Evolutionary conservation across 2,113 vertebrate species (phyloP).

Genomic region (Ovibos moschatus): DNA sequence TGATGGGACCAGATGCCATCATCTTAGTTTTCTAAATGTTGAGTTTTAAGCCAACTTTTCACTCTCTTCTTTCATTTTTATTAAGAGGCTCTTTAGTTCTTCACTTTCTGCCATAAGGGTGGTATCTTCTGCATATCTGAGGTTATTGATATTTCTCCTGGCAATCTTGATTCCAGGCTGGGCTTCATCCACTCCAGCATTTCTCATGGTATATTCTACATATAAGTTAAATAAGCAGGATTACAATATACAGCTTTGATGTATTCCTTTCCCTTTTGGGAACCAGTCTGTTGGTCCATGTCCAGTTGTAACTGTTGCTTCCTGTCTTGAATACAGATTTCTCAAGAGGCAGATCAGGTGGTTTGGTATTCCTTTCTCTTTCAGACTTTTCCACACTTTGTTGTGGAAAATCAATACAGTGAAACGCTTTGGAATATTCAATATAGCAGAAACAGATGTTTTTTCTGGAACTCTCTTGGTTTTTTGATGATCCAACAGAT

Average conservation of each 20-base stretch:
- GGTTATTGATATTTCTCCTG: not conserved
- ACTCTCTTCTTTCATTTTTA: not conserved
- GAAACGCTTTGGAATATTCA: not conserved
- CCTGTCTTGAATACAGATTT: not conserved
- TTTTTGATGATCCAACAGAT: not conserved
- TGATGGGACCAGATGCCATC: not conserved
- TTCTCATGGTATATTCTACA: not conserved
- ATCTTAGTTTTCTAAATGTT: not conserved
- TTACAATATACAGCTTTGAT: not conserved
- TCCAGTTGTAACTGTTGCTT: not conserved
- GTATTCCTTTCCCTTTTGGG: not conserved
- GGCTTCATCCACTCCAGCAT: not conserved
- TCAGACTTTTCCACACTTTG: not conserved
- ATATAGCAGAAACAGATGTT: not conserved
- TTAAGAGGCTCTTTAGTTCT: not conserved
- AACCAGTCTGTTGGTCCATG: not conserved
- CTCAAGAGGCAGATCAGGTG: not conserved
- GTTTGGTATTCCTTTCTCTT: not conserved
- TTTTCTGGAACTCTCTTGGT: not conserved
- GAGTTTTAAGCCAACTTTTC: not conserved
- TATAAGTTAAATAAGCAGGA: not conserved
- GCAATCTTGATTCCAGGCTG: not conserved
- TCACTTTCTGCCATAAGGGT: not conserved
- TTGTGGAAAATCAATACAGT: not conserved
- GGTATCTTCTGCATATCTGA: not conserved